Base-by-base conservation (phyloP, 1,140 invertebrate species). In the Neoseiulus cucumeris region DNA sequence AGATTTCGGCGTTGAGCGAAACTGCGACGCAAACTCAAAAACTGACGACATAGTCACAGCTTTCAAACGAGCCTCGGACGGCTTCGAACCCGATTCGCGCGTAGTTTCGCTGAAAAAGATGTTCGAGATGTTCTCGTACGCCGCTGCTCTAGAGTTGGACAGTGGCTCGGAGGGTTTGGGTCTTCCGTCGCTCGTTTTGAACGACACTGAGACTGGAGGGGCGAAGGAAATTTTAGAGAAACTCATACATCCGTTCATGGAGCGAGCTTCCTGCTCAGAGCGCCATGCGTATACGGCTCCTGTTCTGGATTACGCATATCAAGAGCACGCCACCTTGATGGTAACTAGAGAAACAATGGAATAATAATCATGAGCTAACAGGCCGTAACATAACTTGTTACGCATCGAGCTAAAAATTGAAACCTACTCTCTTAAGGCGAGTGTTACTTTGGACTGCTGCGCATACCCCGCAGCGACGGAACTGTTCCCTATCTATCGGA, bases 261-360 rank as follows among this genome's bases (percentile, higher is more conserved):
- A 29, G 12, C 25, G 51, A 17, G 17, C 25, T 25, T 29, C 25
- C 17, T 59, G 51, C 22, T 20, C 22, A 25, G 25, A 33, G 17
- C 12, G 22, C 33, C 14, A 14, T 9, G 25, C 22, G 25, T 14
- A n/a, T 25, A 17, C 25, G 22, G 4, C 14, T 17, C 51, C 51
- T 2, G 25, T 59, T 33, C 51, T 59, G 25, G 51, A 59, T 25
- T 59, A 20, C 51, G 51, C 51, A 59, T 59, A 59, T 59, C 51
- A 59, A 59, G 25, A 59, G 51, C 51, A 59, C 22, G 25, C 51
- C 1, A 14, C 51, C 2, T 25, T 59, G 14, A 59, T 59, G 22
- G 33, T 39, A 6, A 39, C 4, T 39, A 6, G 4, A 9, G 33
- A 39, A 39, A 39, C 9, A 39, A n/a, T n/a, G n/a, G n/a, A n/a